A percentile compares a stretch with the other conserved stretches of the same genome.
These are phyloP conservation scores for Picathartes gymnocephalus DNA, from an alignment of 2,113 vertebrate genomes.

Conservation along the genomic window DNA sequence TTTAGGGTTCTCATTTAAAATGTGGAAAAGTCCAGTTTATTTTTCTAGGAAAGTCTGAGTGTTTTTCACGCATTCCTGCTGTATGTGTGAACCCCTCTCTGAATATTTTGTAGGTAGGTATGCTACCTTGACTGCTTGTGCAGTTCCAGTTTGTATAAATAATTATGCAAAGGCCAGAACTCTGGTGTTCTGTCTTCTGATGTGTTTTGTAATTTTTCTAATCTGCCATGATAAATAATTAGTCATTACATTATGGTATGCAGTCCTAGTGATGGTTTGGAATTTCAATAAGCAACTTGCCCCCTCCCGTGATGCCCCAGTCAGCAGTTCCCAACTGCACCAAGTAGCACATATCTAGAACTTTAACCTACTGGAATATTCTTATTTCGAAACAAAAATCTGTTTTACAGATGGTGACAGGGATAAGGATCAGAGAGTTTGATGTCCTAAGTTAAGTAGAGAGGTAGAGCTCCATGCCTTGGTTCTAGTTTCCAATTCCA, in stretches of 20 bases:
- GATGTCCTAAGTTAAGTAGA: background rate
- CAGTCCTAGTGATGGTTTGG: background rate
- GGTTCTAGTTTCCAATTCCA: background rate
- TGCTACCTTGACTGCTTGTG: background rate
- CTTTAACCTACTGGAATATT: background rate
- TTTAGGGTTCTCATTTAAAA: background rate
- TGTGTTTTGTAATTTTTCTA: background rate
- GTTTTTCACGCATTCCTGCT: background rate
- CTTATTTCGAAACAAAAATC: background rate
- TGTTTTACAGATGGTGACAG: background rate
- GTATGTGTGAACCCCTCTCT: background rate
- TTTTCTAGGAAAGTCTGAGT: background rate
- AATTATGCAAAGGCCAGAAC: background rate
- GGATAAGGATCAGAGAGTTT: background rate
- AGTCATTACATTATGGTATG: fast-evolving
- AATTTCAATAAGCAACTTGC: background rate
- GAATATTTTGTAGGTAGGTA: background rate
- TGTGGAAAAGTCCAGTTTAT: background rate
- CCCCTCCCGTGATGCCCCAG: fast-evolving
- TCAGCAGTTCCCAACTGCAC: background rate
- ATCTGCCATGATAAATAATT: background rate
- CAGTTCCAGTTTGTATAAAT: background rate
- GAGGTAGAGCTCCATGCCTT: background rate
- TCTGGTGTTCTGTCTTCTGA: background rate
- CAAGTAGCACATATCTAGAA: background rate